Percentiles rank a stretch among this genome's conserved stretches.
These are phyloP conservation scores for Herpailurus yagouaroundi DNA, from an alignment of 2,113 vertebrate genomes.

Conservation along the genomic window DNA sequence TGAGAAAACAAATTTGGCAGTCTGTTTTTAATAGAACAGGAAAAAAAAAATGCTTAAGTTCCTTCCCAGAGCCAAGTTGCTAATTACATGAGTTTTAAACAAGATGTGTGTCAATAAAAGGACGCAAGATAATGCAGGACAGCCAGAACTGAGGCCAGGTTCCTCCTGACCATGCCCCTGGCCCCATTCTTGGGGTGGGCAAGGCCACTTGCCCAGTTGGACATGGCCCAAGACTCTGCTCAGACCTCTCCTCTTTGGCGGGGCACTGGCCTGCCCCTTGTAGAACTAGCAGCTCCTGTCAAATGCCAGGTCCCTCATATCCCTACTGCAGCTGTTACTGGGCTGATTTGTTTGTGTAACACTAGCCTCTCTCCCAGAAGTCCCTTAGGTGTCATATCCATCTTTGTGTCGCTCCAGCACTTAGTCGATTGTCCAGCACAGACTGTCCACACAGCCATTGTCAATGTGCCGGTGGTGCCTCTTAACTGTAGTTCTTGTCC, in stretches of 20 bases:
- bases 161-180: not conserved
- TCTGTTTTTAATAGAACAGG: constrained; percentile 62
- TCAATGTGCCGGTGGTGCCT: not conserved
- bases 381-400: not conserved
- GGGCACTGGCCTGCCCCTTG: not conserved
- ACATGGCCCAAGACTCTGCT: not conserved
- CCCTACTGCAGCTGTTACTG: not conserved
- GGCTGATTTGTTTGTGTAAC: not conserved
- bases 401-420: not conserved
- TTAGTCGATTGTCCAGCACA: not conserved
- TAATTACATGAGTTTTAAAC: constrained; percentile 55
- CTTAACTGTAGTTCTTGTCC: not conserved
- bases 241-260: not conserved
- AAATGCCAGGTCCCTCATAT: fast-evolving
- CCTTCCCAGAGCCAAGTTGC: constrained; percentile 61
- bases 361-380: not conserved
- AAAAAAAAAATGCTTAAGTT: not conserved
- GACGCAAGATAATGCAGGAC: constrained; percentile 20
- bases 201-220: not conserved
- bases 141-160: not conserved
- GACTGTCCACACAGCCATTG: not conserved
- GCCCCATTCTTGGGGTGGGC: not conserved
- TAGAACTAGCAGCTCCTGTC: not conserved
- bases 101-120: constrained; percentile 28
- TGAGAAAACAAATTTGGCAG: constrained; percentile 52